Percentiles rank a stretch among this genome's conserved stretches.
phyloP scores from a whole-genome alignment of 1,140 invertebrate species.

The Phenacoccus solenopsis region DNA sequence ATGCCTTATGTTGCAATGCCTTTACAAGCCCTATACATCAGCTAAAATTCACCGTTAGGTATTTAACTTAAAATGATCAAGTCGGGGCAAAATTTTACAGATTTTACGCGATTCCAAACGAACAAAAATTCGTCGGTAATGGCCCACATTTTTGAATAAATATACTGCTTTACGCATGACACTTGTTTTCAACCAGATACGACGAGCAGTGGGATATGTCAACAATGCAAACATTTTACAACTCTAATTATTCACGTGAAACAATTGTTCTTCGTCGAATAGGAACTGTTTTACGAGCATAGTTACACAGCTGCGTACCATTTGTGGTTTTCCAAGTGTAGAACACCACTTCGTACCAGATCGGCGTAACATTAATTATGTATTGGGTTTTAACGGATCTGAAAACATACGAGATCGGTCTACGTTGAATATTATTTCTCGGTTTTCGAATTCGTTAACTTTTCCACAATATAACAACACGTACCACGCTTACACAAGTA shows the following conservation, averaged over 20 bases:
- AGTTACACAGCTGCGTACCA: background rate
- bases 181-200: background rate
- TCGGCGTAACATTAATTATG: background rate
- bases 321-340: background rate
- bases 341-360: background rate
- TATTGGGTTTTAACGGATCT: background rate
- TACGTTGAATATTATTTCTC: too few relatives aligned
- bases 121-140: background rate
- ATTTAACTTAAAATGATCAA: too few relatives aligned
- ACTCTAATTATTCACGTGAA: background rate
- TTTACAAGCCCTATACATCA: too few relatives aligned
- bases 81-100: background rate
- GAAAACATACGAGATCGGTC: background rate
- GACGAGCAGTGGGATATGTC: background rate
- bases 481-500: too few relatives aligned
- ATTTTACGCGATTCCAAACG: background rate
- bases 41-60: too few relatives aligned
- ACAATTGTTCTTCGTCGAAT: background rate
- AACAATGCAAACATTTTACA: constrained; percentile 3
- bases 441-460: too few relatives aligned
- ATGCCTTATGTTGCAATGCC: too few relatives aligned
- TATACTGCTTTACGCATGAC: background rate
- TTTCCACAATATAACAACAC: too few relatives aligned
- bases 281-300: background rate
- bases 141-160: background rate